Evolutionary conservation across 2,888 invertebrate genomes (phyloP), one percentile per base, ranked within the genome.

Genomic region (Heliconius erato): DNA sequence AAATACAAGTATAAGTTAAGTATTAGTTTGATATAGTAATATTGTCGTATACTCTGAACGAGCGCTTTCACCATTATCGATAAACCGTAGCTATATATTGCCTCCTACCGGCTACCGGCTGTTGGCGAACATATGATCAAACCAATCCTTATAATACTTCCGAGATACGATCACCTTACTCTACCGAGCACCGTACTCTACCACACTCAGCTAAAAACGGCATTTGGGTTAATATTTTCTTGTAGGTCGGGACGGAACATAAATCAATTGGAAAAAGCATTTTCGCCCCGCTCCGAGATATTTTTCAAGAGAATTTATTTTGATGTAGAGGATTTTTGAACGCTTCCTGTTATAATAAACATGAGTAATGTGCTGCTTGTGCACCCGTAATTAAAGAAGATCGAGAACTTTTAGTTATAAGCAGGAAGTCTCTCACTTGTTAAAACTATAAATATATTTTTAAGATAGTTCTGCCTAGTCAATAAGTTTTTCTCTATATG

Each of bases 221-320:
- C 23, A 74, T 84, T 54, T 59, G 67, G 69, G 79, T 68, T 80
- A 82, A 82, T 82, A 78, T 80, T 82, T 78, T 63, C 79, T 67
- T n/a, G 35, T 63, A 76, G 63, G 74, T 84, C 63, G 63, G 68
- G 26, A 23, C 69, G 19, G 35, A 68, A 80, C 74, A 84, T 82
- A 84, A 84, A 80, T 82, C 82, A 82, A 79, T 80, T 80, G 80
- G 74, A 84, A 80, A 78, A 78, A 74, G 59, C 78, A 72, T 68
- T 49, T 40, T 40, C 40, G 32, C 32, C 54, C 68, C 44, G n/a
- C 80, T 80, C 44, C 5, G 26, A 79, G 82, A 67, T 76, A 83
- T 72, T 67, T 83, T 77, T 49, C 76, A 77, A 68, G 68, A 69
- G 67, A 69, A 79, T 79, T 77, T 71, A 63, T 78, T 78, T 69